Evolutionary conservation across 2,888 invertebrate genomes (phyloP).

Genomic region (Perizoma flavofasciatum): DNA sequence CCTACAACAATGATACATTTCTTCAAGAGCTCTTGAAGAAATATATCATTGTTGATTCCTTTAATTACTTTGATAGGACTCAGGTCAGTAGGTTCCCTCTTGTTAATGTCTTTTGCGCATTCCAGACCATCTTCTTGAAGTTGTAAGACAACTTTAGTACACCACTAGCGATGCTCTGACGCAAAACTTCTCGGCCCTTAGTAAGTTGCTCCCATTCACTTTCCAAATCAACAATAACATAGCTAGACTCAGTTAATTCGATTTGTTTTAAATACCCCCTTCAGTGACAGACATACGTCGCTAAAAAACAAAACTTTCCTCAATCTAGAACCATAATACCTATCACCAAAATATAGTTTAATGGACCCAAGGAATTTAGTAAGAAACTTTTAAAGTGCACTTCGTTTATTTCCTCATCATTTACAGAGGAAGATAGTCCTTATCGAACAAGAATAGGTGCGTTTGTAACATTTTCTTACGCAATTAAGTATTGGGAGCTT

Average conservation of each 20-base stretch:
- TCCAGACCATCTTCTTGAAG: conserved; percentile 99
- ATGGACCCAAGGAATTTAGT: background rate
- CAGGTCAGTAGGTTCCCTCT: conserved; percentile 95
- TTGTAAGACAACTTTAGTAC: conserved; percentile 99
- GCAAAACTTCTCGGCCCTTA: conserved; percentile 93
- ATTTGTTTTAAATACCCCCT: too few relatives aligned
- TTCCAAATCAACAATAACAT: conserved; percentile 95
- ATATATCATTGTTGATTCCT: too few relatives aligned
- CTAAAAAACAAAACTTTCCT: conserved; percentile 69
- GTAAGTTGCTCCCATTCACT: conserved; percentile 97
- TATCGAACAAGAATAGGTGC: conserved; percentile 7
- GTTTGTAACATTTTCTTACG: conserved; percentile 11
- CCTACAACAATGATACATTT: conserved; percentile 97
- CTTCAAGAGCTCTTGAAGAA: conserved; percentile 92
- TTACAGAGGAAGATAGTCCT: background rate
- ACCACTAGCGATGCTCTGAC: conserved; percentile 98
- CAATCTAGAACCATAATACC: background rate
- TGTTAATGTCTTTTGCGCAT: conserved; percentile 99
- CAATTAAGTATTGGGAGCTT: background rate
- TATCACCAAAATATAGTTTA: background rate
- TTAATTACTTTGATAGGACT: conserved; percentile 96
- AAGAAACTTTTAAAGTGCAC: background rate
- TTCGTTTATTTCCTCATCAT: background rate
- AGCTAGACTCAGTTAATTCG: conserved; percentile 96
- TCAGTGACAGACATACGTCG: conserved; percentile 62